Base-by-base conservation (phyloP, 2,888 invertebrate species). In the Stenotaenia linearis region DNA sequence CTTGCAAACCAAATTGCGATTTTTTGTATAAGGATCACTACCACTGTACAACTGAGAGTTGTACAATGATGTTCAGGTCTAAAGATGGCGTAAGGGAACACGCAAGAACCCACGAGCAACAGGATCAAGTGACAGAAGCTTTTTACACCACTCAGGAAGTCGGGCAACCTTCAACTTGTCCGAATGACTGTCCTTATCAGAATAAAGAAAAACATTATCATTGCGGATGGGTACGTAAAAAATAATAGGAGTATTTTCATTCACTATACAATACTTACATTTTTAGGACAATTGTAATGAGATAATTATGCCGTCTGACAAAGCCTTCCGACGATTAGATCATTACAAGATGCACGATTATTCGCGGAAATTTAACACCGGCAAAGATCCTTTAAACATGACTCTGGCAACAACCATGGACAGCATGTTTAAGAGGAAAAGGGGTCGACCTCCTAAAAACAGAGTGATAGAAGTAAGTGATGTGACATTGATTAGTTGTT, bases 371-470 rank as follows among this genome's bases (percentile, higher is more conserved):
- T 35, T 80, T 40, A 77, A 30, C 75, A 75, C 81, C 90, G 61
- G 89, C 89, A 1, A 87, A 89, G 82, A 82, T 45, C 80, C 78
- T 82, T 85, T 83, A 37, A 82, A 81, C 79, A 83, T 83, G 0
- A 90, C 90, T 83, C 83, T 90, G 35, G 90, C 91, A 5, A 93
- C 92, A 81, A 92, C 93, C 40, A 90, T 95, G 83, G 96, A 96
- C 86, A 95, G 95, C 78, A 94, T 96, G 91, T 96, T 96, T 85
- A 92, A 95, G 86, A 90, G 96, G 81, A 96, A 97, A 84, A 90
- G 97, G 35, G 97, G 98, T 74, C 89, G 98, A 81, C 98, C 98
- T n/a, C 97, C 97, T 15, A 98, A 98, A 88, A 97, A 97, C 86
- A 90, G 96, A 0, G 92, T 96, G 15, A 95, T 96, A 56, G 95